These are phyloP conservation scores for Oncopodura yosiiana DNA, from an alignment of 1,140 invertebrate genomes.

Conservation along the genomic window DNA sequence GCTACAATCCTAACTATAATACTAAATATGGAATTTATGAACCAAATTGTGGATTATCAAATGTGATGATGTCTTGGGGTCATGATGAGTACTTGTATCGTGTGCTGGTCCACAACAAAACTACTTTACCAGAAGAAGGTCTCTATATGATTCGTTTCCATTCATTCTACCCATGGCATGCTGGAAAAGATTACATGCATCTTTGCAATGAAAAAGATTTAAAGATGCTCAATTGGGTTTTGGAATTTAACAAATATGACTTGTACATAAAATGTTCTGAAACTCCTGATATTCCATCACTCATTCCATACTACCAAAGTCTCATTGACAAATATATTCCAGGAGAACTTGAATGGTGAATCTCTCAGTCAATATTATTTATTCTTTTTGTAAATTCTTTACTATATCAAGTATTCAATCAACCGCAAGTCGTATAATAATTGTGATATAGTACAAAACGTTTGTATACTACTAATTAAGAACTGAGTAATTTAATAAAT, in stretches of 20 bases:
- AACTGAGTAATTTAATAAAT: too few species aligned
- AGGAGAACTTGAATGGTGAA: slow-evolving; percentile 52
- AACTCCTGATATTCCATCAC: slow-evolving; percentile 69
- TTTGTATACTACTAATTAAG: too few species aligned
- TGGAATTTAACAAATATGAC: slow-evolving; percentile 88
- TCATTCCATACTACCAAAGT: slow-evolving; percentile 84
- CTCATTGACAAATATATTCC: slow-evolving; percentile 90
- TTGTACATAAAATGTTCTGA: slow-evolving; percentile 79
- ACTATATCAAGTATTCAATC: too few species aligned
- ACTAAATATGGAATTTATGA: slow-evolving; percentile 85
- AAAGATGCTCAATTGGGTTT: slow-evolving; percentile 69
- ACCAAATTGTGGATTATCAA: slow-evolving; percentile 76
- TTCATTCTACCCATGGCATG: slow-evolving; percentile 93
- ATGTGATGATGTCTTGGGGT: slow-evolving; percentile 89
- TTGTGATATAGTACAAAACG: too few species aligned
- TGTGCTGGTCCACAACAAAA: slow-evolving; percentile 69
- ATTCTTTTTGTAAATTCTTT: too few species aligned
- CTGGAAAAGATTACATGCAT: slow-evolving; percentile 69
- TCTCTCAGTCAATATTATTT: too few species aligned
- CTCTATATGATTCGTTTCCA: slow-evolving; percentile 77
- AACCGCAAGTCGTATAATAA: too few species aligned
- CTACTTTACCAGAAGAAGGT: slow-evolving; percentile 69
- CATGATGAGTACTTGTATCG: slow-evolving; percentile 91
- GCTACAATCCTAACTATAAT: slow-evolving; percentile 48
- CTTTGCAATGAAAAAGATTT: slow-evolving; percentile 63